Percentiles rank a stretch among this genome's conserved stretches.
Evolutionary conservation across 2,113 vertebrate genomes (phyloP).

Genomic region (Aldabrachelys gigantea): DNA sequence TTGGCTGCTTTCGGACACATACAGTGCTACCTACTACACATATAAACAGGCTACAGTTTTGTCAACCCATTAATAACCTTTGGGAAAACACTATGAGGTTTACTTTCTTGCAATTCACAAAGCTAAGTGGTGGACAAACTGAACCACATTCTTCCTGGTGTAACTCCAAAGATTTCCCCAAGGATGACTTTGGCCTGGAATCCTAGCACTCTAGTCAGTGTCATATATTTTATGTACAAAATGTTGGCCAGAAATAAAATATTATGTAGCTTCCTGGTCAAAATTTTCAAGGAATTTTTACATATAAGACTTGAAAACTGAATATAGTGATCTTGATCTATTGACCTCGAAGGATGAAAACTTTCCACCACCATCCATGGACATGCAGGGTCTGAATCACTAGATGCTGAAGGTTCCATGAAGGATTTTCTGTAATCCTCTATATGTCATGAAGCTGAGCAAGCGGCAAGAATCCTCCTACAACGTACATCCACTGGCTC

Average conservation of each 20-base stretch:
- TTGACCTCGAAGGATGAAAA: neutral
- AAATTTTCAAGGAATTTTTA: neutral
- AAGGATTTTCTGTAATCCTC: neutral
- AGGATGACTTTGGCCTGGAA: fast-evolving
- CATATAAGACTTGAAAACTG: neutral
- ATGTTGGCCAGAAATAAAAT: neutral
- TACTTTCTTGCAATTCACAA: neutral
- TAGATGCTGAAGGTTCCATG: neutral
- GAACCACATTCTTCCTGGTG: neutral
- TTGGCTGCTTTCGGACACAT: neutral
- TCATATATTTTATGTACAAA: neutral
- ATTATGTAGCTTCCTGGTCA: neutral
- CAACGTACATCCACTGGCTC: neutral
- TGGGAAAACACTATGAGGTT: neutral
- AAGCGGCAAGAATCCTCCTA: neutral
- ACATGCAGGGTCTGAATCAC: neutral
- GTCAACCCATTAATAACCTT: neutral
- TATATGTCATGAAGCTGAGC: fast-evolving
- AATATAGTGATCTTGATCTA: neutral
- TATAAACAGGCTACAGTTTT: fast-evolving
- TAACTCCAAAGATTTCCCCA: neutral
- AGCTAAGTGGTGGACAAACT: neutral
- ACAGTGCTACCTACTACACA: neutral
- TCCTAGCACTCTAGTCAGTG: neutral
- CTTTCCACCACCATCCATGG: fast-evolving